These are phyloP conservation scores for Acronicta leporina DNA, from an alignment of 2,888 invertebrate species.

Conservation along the genomic window DNA sequence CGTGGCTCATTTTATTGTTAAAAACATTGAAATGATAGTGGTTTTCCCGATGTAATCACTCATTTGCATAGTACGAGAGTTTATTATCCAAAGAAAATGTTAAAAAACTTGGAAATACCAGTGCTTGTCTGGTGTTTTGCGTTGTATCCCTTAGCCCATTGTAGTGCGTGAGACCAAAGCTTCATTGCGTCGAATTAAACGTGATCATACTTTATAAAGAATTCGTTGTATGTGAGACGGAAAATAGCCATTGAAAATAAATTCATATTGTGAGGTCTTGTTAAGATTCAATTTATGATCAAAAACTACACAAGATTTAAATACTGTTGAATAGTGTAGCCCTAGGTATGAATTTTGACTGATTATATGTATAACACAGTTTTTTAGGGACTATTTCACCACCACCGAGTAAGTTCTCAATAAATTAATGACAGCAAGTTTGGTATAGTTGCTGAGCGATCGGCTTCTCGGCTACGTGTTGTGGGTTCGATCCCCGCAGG, in stretches of 20 bases:
- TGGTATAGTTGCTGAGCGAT: no score
- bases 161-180: slow-evolving; percentile 22
- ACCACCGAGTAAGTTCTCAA: no score
- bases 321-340: no score
- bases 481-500: no score
- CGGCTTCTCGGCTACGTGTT: no score
- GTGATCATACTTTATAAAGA: not conserved
- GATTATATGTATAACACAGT: no score
- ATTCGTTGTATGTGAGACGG: not conserved
- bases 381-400: no score
- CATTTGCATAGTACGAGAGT: slow-evolving; percentile 61
- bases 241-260: not conserved
- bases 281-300: not conserved
- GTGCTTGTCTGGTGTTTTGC: slow-evolving; percentile 23
- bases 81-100: slow-evolving; percentile 33
- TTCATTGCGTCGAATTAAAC: not conserved
- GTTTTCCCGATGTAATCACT: slow-evolving; percentile 66
- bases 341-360: no score
- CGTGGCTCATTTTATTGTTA: slow-evolving; percentile 65
- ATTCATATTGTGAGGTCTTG: not conserved
- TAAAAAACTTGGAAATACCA: slow-evolving; percentile 53
- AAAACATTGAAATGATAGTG: slow-evolving; percentile 61
- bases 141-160: slow-evolving; percentile 17
- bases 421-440: no score
- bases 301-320: not conserved